Conservation (phyloP, 2,113 vertebrate genomes). For the Arizona elegans region DNA sequence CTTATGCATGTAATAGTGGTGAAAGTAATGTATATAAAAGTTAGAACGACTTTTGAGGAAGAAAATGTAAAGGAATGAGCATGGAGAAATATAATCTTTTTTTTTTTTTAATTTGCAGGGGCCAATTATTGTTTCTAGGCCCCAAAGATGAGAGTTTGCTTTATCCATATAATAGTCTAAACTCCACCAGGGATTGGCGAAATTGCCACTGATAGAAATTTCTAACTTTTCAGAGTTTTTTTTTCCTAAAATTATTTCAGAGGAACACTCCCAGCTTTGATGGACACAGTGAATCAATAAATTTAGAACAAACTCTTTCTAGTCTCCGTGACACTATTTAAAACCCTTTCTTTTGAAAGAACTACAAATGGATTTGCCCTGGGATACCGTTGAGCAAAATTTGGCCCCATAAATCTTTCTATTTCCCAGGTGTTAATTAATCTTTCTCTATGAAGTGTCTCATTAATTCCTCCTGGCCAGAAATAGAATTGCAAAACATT, state of each 20-base stretch:
- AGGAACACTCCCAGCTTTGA: neutral
- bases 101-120: neutral
- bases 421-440: slow-evolving; percentile 40
- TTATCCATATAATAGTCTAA: neutral
- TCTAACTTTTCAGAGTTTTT: neutral
- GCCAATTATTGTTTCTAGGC: neutral
- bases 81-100: neutral
- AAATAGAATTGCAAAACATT: slow-evolving; percentile 51
- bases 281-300: neutral
- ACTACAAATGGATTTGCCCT: slow-evolving; percentile 27
- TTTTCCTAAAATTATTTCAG: neutral
- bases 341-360: slow-evolving; percentile 10
- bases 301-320: slow-evolving; percentile 18
- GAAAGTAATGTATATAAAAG: neutral
- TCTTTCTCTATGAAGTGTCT: slow-evolving; percentile 30
- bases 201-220: neutral
- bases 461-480: slow-evolving; percentile 33
- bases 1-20: neutral
- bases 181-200: neutral
- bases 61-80: too few relatives aligned
- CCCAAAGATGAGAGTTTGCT: neutral
- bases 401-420: slow-evolving; percentile 26
- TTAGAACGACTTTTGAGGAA: neutral
- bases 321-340: neutral
- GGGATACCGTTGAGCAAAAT: slow-evolving; percentile 9